Conservation (phyloP, 2,797 vertebrate genomes). For the Rhincodon typus region DNA sequence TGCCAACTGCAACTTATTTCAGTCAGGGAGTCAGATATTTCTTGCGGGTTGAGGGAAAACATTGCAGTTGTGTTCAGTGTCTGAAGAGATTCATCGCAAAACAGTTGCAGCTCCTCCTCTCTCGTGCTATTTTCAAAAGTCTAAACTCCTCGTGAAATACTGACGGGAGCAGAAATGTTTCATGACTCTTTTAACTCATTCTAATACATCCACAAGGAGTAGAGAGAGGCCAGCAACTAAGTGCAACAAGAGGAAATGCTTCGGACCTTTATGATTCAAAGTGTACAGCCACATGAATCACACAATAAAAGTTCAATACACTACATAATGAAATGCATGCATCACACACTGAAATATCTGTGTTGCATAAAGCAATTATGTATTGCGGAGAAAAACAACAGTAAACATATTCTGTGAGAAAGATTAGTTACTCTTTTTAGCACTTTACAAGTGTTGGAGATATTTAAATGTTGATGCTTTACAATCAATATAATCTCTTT, state of each 20-base stretch:
- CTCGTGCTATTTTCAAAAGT: constrained; percentile 10
- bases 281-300: constrained; percentile 1
- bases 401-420: not conserved
- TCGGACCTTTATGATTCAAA: not conserved
- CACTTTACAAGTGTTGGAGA: not conserved
- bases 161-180: constrained; percentile 24
- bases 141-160: not conserved
- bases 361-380: not conserved
- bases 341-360: not conserved
- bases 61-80: not conserved
- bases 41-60: not conserved
- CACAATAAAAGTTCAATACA: not conserved
- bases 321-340: constrained; percentile 21
- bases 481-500: not conserved
- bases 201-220: constrained; percentile 24
- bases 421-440: not conserved
- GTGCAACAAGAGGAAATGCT: not conserved
- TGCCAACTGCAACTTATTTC: constrained; percentile 15
- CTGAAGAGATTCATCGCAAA: not conserved
- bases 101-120: constrained; percentile 3
- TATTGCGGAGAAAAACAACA: not conserved
- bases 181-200: constrained; percentile 18
- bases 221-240: not conserved
- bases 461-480: not conserved
- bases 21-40: not conserved